Conservation (phyloP, 2,113 vertebrate genomes). For the Romanogobio albipinnatus region DNA sequence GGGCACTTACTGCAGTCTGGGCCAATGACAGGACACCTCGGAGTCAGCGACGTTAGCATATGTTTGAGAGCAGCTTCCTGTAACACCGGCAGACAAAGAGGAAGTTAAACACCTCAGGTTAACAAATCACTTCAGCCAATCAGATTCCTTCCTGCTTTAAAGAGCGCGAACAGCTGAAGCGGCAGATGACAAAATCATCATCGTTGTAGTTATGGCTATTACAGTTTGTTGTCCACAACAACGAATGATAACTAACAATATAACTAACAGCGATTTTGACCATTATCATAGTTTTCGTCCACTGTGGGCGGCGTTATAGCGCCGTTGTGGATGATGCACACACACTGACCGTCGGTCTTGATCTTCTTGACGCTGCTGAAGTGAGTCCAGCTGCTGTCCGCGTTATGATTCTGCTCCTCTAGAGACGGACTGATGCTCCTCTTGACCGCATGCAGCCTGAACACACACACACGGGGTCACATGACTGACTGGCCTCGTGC, state of each 20-base stretch:
- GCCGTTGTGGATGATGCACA: background rate
- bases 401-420: constrained; percentile 66
- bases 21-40: constrained; percentile 67
- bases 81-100: background rate
- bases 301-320: too few species aligned
- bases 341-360: constrained; percentile 82
- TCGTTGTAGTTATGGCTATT: too few species aligned
- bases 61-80: constrained; percentile 50
- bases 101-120: background rate
- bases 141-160: too few species aligned
- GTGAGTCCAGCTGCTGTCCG: constrained; percentile 68
- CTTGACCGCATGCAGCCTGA: constrained; percentile 75
- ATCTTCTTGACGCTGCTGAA: constrained; percentile 83
- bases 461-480: constrained; percentile 14
- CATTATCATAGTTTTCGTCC: too few species aligned
- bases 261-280: too few species aligned
- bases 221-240: too few species aligned
- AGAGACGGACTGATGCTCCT: constrained; percentile 86
- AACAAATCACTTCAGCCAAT: too few species aligned
- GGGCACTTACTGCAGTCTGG: constrained; percentile 69
- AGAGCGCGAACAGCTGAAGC: too few species aligned
- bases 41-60: constrained; percentile 62
- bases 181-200: too few species aligned
- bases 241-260: too few species aligned
- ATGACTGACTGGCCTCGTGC: background rate